Evolutionary conservation across 2,888 invertebrate genomes (phyloP), one percentile per base, ranked within the genome.

Genomic region (Cryptocheilus praepositus): DNA sequence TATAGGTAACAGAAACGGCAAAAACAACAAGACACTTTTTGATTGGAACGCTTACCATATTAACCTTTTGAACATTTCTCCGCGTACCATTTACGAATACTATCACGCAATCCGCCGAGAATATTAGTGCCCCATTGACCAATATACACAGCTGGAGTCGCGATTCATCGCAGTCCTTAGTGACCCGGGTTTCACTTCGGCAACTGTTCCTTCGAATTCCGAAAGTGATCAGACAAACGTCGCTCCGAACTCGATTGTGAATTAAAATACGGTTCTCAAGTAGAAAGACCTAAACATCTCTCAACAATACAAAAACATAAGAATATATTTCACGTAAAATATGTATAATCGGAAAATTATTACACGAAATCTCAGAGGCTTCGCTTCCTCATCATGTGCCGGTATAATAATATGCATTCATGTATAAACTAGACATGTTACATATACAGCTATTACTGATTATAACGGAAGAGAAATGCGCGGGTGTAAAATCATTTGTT

Each of bases 71-170:
- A 63, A 21, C 66, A 66, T 76, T 77, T 71, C 75, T 66, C 70
- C 55, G 28, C 36, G 45, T 55, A 55, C 68, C 52, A 65, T 18
- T 67, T 73, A 63, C 62, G 61, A 77, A 54, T 65, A 67, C 67
- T 60, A 61, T 49, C 44, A 25, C 49, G 55, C 70, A 59, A 78
- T 64, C 28, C 53, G 76, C 16, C 58, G 45, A 67, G 71, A 76
- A 77, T 77, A 78, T 78, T 66, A 65, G 67, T 76, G 54, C 16
- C 66, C 62, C 57, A 65, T 73, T 78, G 73, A 77, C 76, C 76
- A 66, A 73, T 73, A 63, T 67, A 25, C 5, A 56, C 59, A 15
- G 16, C 55, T 19, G 57, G 28, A 52, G 53, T 46, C 61, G 36
- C 5, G 64, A 70, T 59, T 63, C 21, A 53, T n/a, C 49, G 55